Conservation (phyloP, 1,140 invertebrate genomes). For the Cheumatopsyche charites region DNA sequence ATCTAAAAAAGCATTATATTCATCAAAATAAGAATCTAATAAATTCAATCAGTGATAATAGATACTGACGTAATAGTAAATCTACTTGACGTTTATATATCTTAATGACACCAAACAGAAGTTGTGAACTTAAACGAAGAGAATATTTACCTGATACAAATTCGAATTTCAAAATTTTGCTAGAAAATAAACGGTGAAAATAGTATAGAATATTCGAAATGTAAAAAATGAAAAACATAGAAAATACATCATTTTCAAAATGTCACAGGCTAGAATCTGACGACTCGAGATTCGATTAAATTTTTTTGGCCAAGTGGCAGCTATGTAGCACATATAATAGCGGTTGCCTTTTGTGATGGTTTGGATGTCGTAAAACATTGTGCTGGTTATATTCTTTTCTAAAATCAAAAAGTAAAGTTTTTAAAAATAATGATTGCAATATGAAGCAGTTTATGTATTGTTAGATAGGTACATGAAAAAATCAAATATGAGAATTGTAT, state of each 20-base stretch:
- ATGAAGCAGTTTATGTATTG: no score
- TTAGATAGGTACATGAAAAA: no score
- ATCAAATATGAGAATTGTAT: no score
- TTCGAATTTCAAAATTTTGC: no score
- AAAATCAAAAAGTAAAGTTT: no score
- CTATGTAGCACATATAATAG: constrained; percentile 23
- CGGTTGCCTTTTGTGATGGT: constrained; percentile 21
- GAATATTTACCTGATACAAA: not conserved
- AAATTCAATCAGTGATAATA: no score
- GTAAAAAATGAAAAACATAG: not conserved
- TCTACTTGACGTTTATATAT: not conserved
- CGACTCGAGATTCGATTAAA: not conserved
- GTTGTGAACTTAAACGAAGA: not conserved
- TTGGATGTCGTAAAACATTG: constrained; percentile 26
- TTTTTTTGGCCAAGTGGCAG: constrained; percentile 4
- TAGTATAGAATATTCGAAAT: not conserved
- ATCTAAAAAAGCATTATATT: no score
- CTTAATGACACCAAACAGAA: not conserved
- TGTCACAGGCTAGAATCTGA: not conserved
- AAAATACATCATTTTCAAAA: not conserved
- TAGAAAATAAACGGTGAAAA: no score
- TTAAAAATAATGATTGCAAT: no score
- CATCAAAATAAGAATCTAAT: no score
- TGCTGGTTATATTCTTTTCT: no score
- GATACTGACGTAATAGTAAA: not conserved